Percentiles rank a stretch among this genome's conserved stretches.
Evolutionary conservation across 2,888 invertebrate species (phyloP).

Genomic region (Gerosis bhagava): DNA sequence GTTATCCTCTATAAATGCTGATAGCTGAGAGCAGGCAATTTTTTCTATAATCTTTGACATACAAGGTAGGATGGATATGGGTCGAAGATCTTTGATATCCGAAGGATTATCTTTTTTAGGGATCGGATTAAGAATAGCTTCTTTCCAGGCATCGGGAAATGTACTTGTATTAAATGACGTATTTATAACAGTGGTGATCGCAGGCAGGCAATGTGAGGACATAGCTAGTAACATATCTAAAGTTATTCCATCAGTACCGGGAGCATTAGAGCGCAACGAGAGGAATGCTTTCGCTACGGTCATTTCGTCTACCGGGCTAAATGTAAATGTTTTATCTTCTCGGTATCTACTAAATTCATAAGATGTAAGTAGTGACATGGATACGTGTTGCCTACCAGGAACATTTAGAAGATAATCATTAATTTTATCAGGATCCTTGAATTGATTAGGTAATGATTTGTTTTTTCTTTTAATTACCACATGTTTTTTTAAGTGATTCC

Average conservation of each 20-base stretch:
- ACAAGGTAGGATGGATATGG: too few species aligned
- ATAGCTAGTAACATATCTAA: slow-evolving; percentile 2
- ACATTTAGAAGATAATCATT: not conserved
- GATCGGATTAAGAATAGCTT: too few species aligned
- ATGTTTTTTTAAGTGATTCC: not conserved
- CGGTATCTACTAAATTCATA: slow-evolving; percentile 4
- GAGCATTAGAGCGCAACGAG: not conserved
- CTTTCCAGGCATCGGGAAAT: not conserved
- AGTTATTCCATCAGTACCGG: not conserved
- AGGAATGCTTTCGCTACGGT: not conserved
- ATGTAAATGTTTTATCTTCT: not conserved
- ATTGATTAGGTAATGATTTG: not conserved
- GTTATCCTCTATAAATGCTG: slow-evolving; percentile 27
- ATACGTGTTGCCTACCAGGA: not conserved
- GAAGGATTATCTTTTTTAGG: too few species aligned
- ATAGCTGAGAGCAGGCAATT: not conserved
- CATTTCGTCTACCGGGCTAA: not conserved
- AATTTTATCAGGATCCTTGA: not conserved
- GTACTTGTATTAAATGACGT: not conserved
- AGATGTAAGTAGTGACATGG: not conserved
- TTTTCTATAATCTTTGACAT: too few species aligned
- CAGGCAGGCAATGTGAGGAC: not conserved
- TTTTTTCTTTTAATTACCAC: not conserved
- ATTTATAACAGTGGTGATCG: not conserved
- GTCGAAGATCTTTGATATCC: too few species aligned